Evolutionary conservation across 2,888 invertebrate species (phyloP), one percentile per base, ranked within the genome.

Genomic region (Sicus ferrugineus): DNA sequence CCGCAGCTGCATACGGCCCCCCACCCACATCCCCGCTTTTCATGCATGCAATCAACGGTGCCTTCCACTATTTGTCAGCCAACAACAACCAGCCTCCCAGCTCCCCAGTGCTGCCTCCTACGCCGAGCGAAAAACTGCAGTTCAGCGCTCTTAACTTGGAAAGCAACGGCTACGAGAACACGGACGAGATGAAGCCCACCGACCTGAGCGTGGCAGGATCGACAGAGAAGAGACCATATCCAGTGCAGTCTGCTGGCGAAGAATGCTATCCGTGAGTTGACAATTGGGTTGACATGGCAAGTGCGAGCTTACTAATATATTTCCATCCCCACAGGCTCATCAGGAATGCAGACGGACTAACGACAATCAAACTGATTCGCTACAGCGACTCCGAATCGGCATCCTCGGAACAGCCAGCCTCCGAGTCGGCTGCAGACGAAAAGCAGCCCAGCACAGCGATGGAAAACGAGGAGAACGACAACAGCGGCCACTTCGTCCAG

Each of bases 111-210:
- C 70, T 79, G 70, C 78, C 80, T 52, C 16, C 73, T 75, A 78
- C 78, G 52, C 78, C 78, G 52, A 79, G 78, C 73, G 81, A 85
- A 62, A 84, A 84, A 70, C 81, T 84, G 67, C 85, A 84, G 75
- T 85, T 85, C 69, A 82, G 80, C 75, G 77, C 80, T 19, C 71
- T 84, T 56, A 84, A 84, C 72, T 76, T 81, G 72, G 83, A 85
- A 67, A 80, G 79, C 82, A 68, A 89, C 52, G 77, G 78, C 31
- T 74, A 79, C 26, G 83, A 82, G 31, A 76, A 75, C 46, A 72
- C 74, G 9, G 91, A 91, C 74, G 90, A 91, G 77, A 89, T 90
- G 87, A 85, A 85, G 71, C 91, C 92, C 67, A 91, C 91, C 56
- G 92, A 92, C 81, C 84, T 92, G 74, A 91, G 91, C 80, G 90